phyloP scores from a whole-genome alignment of 2,113 vertebrate species.

The Nicator chloris region DNA sequence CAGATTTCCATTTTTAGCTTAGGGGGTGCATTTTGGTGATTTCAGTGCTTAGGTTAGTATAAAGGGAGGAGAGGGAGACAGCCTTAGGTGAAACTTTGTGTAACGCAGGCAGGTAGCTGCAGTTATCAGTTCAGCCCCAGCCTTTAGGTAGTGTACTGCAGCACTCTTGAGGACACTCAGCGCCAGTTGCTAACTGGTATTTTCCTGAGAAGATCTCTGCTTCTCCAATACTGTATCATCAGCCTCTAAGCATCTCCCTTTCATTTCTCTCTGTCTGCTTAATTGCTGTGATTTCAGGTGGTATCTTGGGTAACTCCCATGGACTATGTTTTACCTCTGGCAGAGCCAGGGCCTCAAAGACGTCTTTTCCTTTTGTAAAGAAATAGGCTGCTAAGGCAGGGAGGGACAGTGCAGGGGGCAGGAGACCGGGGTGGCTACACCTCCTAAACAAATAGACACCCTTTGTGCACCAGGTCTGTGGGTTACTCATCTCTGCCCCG shows the following conservation, averaged over 20 bases:
- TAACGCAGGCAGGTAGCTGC: background rate
- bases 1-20: background rate
- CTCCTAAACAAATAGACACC: background rate
- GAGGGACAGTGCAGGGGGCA: background rate
- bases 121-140: background rate
- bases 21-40: background rate
- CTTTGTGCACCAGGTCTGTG: accelerated
- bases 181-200: background rate
- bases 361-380: background rate
- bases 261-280: background rate
- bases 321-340: background rate
- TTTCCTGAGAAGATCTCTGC: accelerated
- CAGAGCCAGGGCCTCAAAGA: background rate
- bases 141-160: background rate
- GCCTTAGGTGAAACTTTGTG: background rate
- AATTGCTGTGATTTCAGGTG: background rate
- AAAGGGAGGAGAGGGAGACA: background rate
- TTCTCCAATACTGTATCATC: background rate
- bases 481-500: background rate
- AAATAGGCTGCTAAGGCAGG: background rate
- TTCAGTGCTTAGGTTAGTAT: background rate
- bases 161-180: background rate
- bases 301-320: background rate
- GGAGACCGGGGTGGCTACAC: accelerated
- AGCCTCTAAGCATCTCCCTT: background rate